Evolutionary conservation across 1,140 invertebrate genomes (phyloP).

Genomic region (Galleria mellonella): DNA sequence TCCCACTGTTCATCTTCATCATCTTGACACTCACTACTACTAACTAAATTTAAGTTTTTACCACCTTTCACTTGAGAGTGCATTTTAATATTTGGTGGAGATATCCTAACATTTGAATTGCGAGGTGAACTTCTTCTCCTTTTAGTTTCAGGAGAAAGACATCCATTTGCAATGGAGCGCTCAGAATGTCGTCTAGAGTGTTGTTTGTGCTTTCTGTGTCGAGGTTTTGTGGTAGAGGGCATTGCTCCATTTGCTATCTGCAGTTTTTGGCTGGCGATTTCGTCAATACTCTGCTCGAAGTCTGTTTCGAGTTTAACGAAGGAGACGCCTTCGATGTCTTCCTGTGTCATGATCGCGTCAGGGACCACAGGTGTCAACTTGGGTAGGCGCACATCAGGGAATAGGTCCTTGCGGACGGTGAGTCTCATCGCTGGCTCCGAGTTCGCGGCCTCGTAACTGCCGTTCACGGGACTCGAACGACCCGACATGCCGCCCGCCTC

Average conservation of each 20-base stretch:
- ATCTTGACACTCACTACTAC: slow-evolving; percentile 63
- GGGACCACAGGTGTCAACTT: slow-evolving; percentile 31
- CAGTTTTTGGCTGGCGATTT: slow-evolving; percentile 52
- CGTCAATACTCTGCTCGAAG: slow-evolving; percentile 71
- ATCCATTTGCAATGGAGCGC: slow-evolving; percentile 47
- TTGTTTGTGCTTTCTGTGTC: slow-evolving; percentile 60
- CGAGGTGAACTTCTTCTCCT: slow-evolving; percentile 50
- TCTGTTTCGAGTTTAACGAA: slow-evolving; percentile 69
- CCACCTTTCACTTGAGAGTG: slow-evolving; percentile 61
- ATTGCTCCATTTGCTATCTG: slow-evolving; percentile 44
- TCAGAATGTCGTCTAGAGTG: slow-evolving; percentile 48
- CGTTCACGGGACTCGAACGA: slow-evolving; percentile 64
- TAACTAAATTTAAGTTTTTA: slow-evolving; percentile 70
- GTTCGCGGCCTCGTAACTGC: slow-evolving; percentile 49
- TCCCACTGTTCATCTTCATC: slow-evolving; percentile 35
- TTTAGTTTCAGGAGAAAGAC: slow-evolving; percentile 51
- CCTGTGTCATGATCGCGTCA: slow-evolving; percentile 28
- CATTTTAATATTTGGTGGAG: slow-evolving; percentile 46
- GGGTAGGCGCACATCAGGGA: slow-evolving; percentile 46
- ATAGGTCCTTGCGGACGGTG: slow-evolving; percentile 66
- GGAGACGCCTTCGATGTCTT: slow-evolving; percentile 37
- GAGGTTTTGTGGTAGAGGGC: slow-evolving; percentile 35
- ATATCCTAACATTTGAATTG: slow-evolving; percentile 37
- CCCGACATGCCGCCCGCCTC: slow-evolving; percentile 66
- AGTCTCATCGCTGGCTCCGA: slow-evolving; percentile 53